Evolutionary conservation across 2,113 vertebrate genomes (phyloP), one percentile per base, ranked within the genome.

Genomic region (Struthidea cinerea): DNA sequence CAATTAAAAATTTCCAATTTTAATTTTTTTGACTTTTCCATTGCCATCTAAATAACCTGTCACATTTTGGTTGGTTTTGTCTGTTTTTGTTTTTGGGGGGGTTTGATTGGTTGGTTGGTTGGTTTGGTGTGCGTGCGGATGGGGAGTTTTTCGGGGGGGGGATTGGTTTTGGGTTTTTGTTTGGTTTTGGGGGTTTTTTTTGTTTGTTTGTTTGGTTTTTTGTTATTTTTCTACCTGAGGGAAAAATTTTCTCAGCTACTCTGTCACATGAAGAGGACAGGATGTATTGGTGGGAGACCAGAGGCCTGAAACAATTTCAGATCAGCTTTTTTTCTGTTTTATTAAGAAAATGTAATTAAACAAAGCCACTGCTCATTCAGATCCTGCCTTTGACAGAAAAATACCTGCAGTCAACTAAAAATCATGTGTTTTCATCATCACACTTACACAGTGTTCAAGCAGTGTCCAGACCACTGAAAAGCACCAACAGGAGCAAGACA

Each of bases 321-420:
- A 71, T 24, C 3, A 44, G 4, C 1, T 75, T 92, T 73, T 80
- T 73, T 32, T 7, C 19, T 55, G 10, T 65, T 90, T 82, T 63
- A 50, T 90, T 71, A 68, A 74, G 65, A 33, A 87, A 73, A 85
- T 39, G 11, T 14, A 67, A 83, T 79, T 50, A 85, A 89, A 60
- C 12, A 83, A 93, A 90, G 17, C 28, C 35, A 26, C 39, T 59
- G 18, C 30, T 77, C 16, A 33, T 59, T 85, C 49, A 74, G 55
- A 64, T 26, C 24, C 28, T 88, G 13, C 9, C 14, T 69, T 79
- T 88, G 18, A 93, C 17, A 67, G 28, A 75, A 46, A 15, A 53
- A 14, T 59, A 46, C 24, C n/a, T 18, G 14, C 14, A 73, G 46
- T 23, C 41, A 71, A 18, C 42, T 71, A 80, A 76, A 39, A 73